A percentile compares a stretch with the other conserved stretches of the same genome.
Evolutionary conservation across 2,888 invertebrate genomes (phyloP).

Genomic region (Gortyna flavago): DNA sequence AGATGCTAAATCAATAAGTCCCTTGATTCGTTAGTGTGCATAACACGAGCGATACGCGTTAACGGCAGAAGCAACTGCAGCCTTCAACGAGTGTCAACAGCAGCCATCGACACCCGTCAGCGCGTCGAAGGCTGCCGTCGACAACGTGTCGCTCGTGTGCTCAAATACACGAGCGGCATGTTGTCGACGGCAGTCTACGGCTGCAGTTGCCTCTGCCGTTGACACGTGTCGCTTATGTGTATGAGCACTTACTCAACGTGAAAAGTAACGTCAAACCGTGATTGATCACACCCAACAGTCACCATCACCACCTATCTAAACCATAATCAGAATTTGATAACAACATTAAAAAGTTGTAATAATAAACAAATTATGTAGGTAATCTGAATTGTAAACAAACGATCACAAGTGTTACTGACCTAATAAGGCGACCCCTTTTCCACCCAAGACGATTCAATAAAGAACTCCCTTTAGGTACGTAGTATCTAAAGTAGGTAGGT

Average conservation of each 20-base stretch:
- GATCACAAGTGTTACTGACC: constrained; percentile 85
- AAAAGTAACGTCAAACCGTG: not conserved
- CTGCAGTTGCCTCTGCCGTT: not conserved
- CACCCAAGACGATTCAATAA: constrained; percentile 88
- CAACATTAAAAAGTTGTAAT: constrained; percentile 11
- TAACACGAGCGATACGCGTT: not conserved
- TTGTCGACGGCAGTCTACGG: too few species aligned
- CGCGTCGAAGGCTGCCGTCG: not conserved
- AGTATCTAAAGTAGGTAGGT: constrained; percentile 85
- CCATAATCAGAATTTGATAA: constrained; percentile 9
- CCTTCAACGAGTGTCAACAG: not conserved
- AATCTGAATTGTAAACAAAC: constrained; percentile 58
- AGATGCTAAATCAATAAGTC: not conserved
- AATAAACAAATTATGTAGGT: constrained; percentile 32
- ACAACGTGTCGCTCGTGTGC: not conserved
- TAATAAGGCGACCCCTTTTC: constrained; percentile 88
- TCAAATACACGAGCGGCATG: not conserved
- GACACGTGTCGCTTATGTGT: not conserved
- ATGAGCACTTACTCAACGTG: not conserved
- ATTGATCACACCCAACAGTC: not conserved
- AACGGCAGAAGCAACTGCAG: not conserved
- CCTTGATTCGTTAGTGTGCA: not conserved
- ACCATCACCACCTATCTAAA: not conserved
- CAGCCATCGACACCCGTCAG: not conserved
- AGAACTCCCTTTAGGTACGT: constrained; percentile 88